A percentile compares a stretch with the other conserved stretches of the same genome.
Evolutionary conservation across 2,113 vertebrate species (phyloP).

Genomic region (Dolichotis patagonum): DNA sequence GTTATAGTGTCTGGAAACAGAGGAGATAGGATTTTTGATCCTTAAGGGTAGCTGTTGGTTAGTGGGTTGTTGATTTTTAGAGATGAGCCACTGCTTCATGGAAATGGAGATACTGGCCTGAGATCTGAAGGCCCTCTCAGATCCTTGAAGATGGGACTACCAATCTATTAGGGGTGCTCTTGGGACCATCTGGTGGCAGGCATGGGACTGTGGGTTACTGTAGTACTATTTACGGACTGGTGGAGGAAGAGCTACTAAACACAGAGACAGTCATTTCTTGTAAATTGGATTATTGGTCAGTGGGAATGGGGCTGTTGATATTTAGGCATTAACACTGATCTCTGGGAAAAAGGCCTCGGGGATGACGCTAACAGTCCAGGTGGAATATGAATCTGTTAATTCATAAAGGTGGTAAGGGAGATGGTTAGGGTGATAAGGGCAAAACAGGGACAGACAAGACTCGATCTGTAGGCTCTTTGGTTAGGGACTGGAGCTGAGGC

Average conservation of each 20-base stretch:
- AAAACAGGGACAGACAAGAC: background rate
- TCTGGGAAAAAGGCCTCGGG: slow-evolving; percentile 5
- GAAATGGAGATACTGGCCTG: slow-evolving; percentile 10
- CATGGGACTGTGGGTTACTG: background rate
- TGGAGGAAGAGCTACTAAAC: background rate
- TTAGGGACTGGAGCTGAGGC: background rate
- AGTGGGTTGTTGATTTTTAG: background rate
- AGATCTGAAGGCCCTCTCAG: slow-evolving; percentile 15
- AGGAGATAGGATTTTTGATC: slow-evolving; percentile 7
- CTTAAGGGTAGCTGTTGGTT: background rate
- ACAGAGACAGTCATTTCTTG: background rate
- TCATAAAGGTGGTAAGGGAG: background rate
- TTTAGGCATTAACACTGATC: slow-evolving; percentile 17
- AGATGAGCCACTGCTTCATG: background rate
- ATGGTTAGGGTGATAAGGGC: background rate
- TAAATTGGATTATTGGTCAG: background rate
- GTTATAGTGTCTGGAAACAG: background rate
- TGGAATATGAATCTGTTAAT: background rate
- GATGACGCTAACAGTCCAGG: background rate
- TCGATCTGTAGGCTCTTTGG: background rate
- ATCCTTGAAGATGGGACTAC: background rate
- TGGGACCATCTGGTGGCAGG: background rate
- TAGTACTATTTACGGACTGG: background rate
- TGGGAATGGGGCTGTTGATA: background rate
- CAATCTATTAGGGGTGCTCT: background rate